phyloP scores from a whole-genome alignment of 1,140 invertebrate genomes.

The Yoshiicerus persimilis region DNA sequence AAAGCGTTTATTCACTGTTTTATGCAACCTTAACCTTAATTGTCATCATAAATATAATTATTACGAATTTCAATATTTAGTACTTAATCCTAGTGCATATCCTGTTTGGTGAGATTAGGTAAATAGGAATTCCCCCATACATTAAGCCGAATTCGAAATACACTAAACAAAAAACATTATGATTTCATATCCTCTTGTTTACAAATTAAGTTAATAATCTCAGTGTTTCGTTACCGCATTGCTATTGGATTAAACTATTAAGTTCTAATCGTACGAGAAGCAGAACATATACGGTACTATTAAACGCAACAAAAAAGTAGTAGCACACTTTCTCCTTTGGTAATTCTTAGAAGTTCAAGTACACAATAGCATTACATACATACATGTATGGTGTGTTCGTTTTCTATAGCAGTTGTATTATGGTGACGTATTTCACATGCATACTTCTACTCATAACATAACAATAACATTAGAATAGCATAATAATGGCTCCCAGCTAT shows the following conservation, averaged over 20 bases:
- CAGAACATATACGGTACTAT: neutral
- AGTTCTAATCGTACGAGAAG: no score
- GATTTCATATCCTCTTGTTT: neutral
- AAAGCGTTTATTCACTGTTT: neutral
- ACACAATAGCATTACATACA: neutral
- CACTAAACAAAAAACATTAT: neutral
- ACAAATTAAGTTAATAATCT: neutral
- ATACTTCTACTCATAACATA: neutral
- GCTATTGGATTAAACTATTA: no score
- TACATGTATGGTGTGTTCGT: neutral
- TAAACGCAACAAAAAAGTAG: neutral
- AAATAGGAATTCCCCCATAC: neutral
- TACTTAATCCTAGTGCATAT: neutral
- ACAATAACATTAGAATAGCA: neutral
- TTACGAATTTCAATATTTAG: neutral
- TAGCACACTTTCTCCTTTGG: slow-evolving; percentile 12
- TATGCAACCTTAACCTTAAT: neutral
- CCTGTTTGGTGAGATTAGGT: neutral
- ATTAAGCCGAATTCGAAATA: no score
- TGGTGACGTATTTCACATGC: neutral
- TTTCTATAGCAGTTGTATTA: no score
- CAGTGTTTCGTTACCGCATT: neutral
- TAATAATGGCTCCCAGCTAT: neutral
- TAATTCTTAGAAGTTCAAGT: neutral
- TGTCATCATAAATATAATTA: neutral